phyloP scores from a whole-genome alignment of 2,888 invertebrate genomes.

The Orthosia gracilis region DNA sequence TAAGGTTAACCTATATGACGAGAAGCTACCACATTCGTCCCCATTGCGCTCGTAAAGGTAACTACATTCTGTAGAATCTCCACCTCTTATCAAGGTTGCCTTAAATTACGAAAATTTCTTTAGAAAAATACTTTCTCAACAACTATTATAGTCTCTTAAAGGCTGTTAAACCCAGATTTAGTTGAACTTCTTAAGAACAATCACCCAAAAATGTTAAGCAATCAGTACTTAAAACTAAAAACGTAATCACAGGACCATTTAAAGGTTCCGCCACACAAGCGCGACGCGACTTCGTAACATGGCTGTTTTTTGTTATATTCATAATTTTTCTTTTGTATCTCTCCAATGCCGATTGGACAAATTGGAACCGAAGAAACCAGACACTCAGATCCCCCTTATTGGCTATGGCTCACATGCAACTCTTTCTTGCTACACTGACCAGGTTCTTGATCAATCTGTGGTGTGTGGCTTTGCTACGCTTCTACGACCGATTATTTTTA shows the following conservation, averaged over 20 bases:
- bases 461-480: too few species aligned
- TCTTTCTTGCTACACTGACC: neutral
- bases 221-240: conserved; percentile 57
- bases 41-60: neutral
- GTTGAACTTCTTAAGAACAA: conserved; percentile 37
- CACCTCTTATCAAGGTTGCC: neutral
- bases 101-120: conserved; percentile 4
- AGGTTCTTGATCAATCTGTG: too few species aligned
- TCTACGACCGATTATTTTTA: too few species aligned
- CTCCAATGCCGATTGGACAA: too few species aligned
- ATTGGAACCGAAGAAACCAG: too few species aligned
- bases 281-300: neutral
- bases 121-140: conserved; percentile 33
- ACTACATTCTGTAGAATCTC: neutral
- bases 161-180: conserved; percentile 34
- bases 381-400: too few species aligned
- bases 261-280: neutral
- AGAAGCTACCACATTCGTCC: too few species aligned
- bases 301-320: too few species aligned
- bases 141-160: conserved; percentile 8
- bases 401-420: neutral
- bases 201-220: conserved; percentile 55
- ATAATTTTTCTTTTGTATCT: too few species aligned
- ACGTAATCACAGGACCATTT: conserved; percentile 45
- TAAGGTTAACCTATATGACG: too few species aligned